These are phyloP conservation scores for Protaetia brevitarsis DNA, from an alignment of 1,140 invertebrate species.

Conservation along the genomic window DNA sequence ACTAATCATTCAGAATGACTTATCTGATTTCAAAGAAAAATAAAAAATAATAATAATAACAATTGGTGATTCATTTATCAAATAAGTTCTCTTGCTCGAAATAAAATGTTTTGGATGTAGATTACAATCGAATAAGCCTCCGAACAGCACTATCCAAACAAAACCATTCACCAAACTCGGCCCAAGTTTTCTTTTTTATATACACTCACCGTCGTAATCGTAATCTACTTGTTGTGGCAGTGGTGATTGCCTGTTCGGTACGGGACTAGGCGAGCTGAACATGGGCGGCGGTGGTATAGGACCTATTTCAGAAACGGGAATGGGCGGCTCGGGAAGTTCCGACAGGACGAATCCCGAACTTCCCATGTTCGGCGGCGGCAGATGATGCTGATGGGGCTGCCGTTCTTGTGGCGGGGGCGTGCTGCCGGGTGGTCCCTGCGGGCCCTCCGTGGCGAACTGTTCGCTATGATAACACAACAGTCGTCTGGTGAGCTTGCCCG, in stretches of 20 bases:
- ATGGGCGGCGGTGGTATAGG: constrained; percentile 93
- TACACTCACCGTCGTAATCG: constrained; percentile 63
- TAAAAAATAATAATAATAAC: no score
- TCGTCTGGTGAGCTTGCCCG: constrained; percentile 67
- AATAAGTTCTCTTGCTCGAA: no score
- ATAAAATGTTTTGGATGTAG: no score
- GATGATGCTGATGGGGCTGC: constrained; percentile 47
- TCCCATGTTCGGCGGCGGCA: constrained; percentile 40
- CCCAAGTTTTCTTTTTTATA: background rate
- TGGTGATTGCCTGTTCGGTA: constrained; percentile 53
- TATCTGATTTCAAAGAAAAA: no score
- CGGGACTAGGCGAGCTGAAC: constrained; percentile 87
- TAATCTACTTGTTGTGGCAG: constrained; percentile 52
- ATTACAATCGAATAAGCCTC: no score
- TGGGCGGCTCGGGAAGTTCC: constrained; percentile 85
- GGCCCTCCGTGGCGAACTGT: constrained; percentile 58
- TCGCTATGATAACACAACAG: constrained; percentile 71
- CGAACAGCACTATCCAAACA: no score
- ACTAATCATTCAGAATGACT: no score
- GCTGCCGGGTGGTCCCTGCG: constrained; percentile 52
- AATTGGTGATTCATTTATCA: no score
- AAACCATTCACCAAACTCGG: no score
- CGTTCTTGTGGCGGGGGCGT: constrained; percentile 53
- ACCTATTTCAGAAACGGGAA: constrained; percentile 87
- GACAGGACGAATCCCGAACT: constrained; percentile 64